Conservation (phyloP, 2,113 vertebrate species). For the Parus major region DNA sequence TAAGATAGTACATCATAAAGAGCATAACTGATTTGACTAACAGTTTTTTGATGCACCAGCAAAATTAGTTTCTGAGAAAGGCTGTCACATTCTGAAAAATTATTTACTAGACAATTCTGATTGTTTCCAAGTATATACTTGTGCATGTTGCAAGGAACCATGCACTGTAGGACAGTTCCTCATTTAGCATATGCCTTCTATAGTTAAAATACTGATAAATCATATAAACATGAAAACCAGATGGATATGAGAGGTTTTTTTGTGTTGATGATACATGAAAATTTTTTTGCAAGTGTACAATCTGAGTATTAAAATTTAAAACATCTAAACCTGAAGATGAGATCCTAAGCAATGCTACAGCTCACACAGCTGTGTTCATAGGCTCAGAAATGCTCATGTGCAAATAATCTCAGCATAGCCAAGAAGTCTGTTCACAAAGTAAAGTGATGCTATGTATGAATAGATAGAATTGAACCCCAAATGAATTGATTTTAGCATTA, state of each 20-base stretch:
- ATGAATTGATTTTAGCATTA: not conserved
- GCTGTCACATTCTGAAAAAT: not conserved
- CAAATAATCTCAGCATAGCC: not conserved
- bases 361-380: not conserved
- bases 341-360: rapidly evolving
- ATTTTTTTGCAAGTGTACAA: not conserved
- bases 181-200: not conserved
- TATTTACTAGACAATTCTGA: not conserved
- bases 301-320: not conserved
- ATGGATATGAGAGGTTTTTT: not conserved
- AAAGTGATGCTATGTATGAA: not conserved
- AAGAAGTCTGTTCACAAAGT: not conserved
- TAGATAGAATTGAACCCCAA: not conserved
- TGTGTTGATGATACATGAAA: not conserved
- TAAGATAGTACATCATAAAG: not conserved
- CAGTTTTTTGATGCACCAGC: not conserved
- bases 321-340: not conserved
- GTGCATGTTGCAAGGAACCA: not conserved
- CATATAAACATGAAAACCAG: not conserved
- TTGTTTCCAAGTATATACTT: not conserved
- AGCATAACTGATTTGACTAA: not conserved
- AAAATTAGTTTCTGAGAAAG: not conserved
- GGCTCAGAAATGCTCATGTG: not conserved
- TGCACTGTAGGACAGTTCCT: not conserved
- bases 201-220: not conserved